Evolutionary conservation across 2,888 invertebrate species (phyloP).

Genomic region (Rhagonycha fulva): DNA sequence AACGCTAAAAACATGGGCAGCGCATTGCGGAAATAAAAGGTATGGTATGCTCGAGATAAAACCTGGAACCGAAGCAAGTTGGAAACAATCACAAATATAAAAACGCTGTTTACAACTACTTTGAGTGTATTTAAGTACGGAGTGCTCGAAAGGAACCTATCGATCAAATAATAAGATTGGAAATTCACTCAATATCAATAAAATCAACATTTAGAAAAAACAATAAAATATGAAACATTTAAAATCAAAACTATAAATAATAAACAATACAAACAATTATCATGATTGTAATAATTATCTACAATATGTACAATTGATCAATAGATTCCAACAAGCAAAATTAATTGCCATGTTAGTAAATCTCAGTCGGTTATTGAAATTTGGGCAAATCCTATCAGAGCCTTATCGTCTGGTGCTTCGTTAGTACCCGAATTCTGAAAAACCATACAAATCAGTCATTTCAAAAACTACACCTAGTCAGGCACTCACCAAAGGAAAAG

Average conservation of each 20-base stretch:
- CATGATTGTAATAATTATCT: slow-evolving; percentile 8
- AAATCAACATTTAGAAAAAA: slow-evolving; percentile 6
- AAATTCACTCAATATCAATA: background rate
- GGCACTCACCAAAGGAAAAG: slow-evolving; percentile 80
- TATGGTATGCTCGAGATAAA: background rate
- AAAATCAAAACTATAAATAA: slow-evolving; percentile 12
- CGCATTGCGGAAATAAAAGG: background rate
- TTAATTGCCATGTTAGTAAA: slow-evolving; percentile 11
- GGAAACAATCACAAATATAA: slow-evolving; percentile 8
- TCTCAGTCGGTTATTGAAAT: slow-evolving; percentile 86
- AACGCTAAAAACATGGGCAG: slow-evolving; percentile 2
- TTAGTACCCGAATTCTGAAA: slow-evolving; percentile 70
- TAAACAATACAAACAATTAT: background rate
- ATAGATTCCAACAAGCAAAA: slow-evolving; percentile 24
- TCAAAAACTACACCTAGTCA: background rate
- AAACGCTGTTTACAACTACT: slow-evolving; percentile 14
- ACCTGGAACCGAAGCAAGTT: background rate
- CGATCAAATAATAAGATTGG: slow-evolving; percentile 15
- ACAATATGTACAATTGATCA: slow-evolving; percentile 26
- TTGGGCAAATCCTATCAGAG: slow-evolving; percentile 96
- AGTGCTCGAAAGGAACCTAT: slow-evolving; percentile 25
- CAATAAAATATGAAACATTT: slow-evolving; percentile 1
- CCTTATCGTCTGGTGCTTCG: slow-evolving; percentile 91
- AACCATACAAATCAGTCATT: slow-evolving; percentile 35
- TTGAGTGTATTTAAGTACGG: slow-evolving; percentile 25